Evolutionary conservation across 2,797 vertebrate genomes (phyloP).

Genomic region (Acrossocheilus wenchowensis): DNA sequence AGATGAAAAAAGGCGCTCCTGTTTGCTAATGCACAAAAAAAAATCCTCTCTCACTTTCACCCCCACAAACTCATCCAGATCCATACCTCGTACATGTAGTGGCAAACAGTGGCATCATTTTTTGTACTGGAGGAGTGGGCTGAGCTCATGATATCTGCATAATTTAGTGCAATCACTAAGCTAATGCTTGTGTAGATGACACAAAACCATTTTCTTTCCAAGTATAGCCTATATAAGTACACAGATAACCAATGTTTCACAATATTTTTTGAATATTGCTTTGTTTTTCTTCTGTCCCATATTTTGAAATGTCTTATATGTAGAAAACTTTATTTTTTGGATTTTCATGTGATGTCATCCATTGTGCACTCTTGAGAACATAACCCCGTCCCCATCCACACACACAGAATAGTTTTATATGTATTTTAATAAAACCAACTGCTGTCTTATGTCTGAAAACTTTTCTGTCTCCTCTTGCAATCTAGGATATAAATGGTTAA

Average conservation of each 20-base stretch:
- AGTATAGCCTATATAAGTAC: conserved; percentile 4
- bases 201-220: background rate
- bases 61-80: background rate
- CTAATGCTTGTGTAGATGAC: conserved; percentile 22
- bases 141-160: background rate
- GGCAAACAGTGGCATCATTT: background rate
- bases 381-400: conserved; percentile 51
- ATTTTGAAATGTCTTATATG: conserved; percentile 71
- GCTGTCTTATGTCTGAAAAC: conserved; percentile 81
- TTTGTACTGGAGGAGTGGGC: background rate
- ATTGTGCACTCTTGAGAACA: conserved; percentile 81
- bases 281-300: conserved; percentile 53
- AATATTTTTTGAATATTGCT: conserved; percentile 27
- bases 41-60: background rate
- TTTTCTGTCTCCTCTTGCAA: conserved; percentile 77
- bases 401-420: conserved; percentile 86
- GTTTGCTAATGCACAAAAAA: conserved; percentile 27
- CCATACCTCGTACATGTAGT: conserved; percentile 18
- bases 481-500: conserved; percentile 59
- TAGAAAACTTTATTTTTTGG: conserved; percentile 68
- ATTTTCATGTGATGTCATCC: conserved; percentile 79
- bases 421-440: conserved; percentile 90
- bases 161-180: conserved; percentile 15
- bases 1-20: conserved; percentile 22
- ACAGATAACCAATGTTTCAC: conserved; percentile 17